Evolutionary conservation across 2,113 vertebrate species (phyloP).

Genomic region (Rhadina sibilatrix): DNA sequence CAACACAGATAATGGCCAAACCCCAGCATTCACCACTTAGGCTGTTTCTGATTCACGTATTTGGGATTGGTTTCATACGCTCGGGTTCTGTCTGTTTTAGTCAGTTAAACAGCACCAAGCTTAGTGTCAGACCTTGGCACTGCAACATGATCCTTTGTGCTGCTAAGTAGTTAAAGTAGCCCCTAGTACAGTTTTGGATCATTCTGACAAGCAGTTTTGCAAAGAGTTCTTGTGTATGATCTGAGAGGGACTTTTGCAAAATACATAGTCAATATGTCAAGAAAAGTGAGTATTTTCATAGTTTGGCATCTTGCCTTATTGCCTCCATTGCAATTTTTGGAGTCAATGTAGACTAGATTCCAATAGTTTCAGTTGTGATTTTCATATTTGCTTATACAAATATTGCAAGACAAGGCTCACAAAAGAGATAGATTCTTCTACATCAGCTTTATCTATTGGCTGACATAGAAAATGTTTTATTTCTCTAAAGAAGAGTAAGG

Average conservation of each 20-base stretch:
- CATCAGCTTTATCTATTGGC: background rate
- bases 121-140: background rate
- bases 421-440: background rate
- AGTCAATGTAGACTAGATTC: background rate
- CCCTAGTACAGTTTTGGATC: background rate
- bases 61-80: background rate
- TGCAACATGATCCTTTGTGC: background rate
- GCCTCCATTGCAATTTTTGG: background rate
- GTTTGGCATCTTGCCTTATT: background rate
- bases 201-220: background rate
- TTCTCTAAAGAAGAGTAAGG: background rate
- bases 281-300: background rate
- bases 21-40: background rate
- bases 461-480: background rate
- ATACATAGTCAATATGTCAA: background rate
- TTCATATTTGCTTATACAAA: background rate
- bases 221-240: background rate
- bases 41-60: accelerated
- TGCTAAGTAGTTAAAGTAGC: background rate
- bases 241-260: background rate
- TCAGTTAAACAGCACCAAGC: background rate
- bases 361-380: background rate
- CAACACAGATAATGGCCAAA: accelerated
- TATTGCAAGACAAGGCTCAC: background rate
- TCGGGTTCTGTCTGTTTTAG: background rate